phyloP scores from a whole-genome alignment of 2,797 vertebrate species.

The Telmatherina bonti region DNA sequence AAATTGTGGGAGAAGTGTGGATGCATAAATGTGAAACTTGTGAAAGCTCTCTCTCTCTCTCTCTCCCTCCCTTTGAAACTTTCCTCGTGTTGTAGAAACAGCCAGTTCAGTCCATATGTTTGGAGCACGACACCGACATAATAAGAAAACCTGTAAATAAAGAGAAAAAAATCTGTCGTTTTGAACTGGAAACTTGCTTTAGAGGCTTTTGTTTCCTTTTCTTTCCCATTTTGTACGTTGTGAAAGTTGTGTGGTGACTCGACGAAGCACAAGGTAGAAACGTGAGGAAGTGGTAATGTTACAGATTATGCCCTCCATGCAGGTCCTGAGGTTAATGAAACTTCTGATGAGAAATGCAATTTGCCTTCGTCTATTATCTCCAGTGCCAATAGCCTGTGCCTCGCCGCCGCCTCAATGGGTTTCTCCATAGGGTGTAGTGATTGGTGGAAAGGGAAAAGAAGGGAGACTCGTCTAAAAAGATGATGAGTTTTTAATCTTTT shows the following conservation, averaged over 20 bases:
- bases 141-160: conserved; percentile 27
- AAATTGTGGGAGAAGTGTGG: conserved; percentile 17
- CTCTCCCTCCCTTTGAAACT: conserved; percentile 15
- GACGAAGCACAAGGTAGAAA: conserved; percentile 61
- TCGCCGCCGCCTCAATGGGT: conserved; percentile 62
- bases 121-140: conserved; percentile 47
- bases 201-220: conserved; percentile 21
- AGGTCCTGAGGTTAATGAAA: conserved; percentile 88
- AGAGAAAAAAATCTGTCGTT: conserved; percentile 39
- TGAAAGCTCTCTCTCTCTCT: conserved; percentile 33
- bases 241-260: conserved; percentile 71
- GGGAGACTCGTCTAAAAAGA: conserved; percentile 73
- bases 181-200: conserved; percentile 43
- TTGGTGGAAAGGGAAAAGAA: conserved; percentile 59
- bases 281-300: conserved; percentile 86
- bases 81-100: conserved; percentile 36
- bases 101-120: conserved; percentile 30
- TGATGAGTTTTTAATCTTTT: conserved; percentile 89
- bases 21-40: conserved; percentile 30
- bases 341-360: conserved; percentile 87
- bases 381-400: conserved; percentile 75
- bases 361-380: conserved; percentile 86
- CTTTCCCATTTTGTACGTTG: conserved; percentile 37
- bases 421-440: conserved; percentile 72
- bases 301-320: conserved; percentile 84